Conservation (phyloP, 2,797 vertebrate genomes). For the Myotis daubentonii region DNA sequence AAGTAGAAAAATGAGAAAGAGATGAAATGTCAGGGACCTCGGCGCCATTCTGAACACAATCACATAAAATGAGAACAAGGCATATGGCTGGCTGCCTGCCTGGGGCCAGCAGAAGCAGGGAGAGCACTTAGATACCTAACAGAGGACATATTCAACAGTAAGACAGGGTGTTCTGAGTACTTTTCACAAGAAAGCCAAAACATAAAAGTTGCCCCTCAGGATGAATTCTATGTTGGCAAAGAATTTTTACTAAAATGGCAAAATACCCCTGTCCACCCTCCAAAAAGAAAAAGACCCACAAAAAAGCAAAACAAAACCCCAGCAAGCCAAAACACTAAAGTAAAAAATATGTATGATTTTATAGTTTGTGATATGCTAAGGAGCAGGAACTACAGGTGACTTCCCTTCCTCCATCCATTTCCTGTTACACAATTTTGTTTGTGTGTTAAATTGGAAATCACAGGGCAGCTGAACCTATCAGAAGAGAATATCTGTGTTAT, state of each 20-base stretch:
- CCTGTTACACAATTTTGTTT: not conserved
- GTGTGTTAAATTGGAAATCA: not conserved
- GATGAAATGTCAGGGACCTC: not conserved
- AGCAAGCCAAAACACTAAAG: conserved; percentile 36
- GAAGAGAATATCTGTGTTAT: not conserved
- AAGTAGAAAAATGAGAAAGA: conserved; percentile 11
- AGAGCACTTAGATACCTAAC: not conserved
- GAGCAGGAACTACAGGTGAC: not conserved
- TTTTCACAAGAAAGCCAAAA: conserved; percentile 42
- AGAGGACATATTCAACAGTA: not conserved
- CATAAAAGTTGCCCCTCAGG: not conserved
- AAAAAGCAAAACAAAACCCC: not conserved
- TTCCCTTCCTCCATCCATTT: not conserved
- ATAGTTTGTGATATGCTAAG: not conserved
- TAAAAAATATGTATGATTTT: conserved; percentile 7
- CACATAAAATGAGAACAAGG: not conserved
- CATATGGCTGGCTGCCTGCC: not conserved
- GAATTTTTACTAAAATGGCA: conserved; percentile 5
- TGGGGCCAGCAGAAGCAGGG: not conserved
- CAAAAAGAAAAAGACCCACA: not conserved
- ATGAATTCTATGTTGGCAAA: conserved; percentile 49
- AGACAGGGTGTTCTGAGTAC: not conserved
- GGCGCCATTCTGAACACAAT: not conserved
- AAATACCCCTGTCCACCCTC: not conserved
- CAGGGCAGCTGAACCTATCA: not conserved